Conservation (phyloP, 2,113 vertebrate species). For the Murina feae region DNA sequence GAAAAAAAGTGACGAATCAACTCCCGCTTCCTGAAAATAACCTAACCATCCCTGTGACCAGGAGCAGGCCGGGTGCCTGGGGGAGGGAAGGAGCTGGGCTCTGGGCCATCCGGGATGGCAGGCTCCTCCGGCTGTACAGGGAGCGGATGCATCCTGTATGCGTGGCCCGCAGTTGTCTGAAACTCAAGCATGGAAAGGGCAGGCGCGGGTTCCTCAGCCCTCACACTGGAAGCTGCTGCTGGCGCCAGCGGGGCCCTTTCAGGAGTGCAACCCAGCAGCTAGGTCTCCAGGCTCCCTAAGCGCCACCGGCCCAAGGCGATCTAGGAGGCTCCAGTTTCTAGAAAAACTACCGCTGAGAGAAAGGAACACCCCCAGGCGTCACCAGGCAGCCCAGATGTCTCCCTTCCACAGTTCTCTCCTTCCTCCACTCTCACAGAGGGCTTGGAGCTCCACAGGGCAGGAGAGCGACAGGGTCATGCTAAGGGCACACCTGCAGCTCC, state of each 20-base stretch:
- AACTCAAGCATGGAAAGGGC: not conserved
- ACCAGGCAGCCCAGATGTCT: not conserved
- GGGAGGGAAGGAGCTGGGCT: too few relatives aligned
- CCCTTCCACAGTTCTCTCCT: not conserved
- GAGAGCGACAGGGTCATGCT: rapidly evolving
- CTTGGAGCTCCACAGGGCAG: not conserved
- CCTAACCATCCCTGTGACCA: too few relatives aligned
- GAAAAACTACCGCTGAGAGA: not conserved
- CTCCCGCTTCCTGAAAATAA: too few relatives aligned
- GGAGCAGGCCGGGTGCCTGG: too few relatives aligned
- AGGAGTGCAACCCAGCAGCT: not conserved
- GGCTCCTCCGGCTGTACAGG: not conserved
- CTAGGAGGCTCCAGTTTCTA: not conserved
- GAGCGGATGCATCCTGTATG: rapidly evolving
- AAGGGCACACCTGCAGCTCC: not conserved
- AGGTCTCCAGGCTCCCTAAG: not conserved
- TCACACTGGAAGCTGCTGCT: not conserved
- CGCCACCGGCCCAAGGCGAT: not conserved
- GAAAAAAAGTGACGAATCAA: too few relatives aligned
- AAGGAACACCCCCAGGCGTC: not conserved
- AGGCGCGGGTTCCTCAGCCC: not conserved
- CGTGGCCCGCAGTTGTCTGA: not conserved
- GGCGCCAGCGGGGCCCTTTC: not conserved
- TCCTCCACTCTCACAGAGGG: not conserved
- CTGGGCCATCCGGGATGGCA: not conserved